Base-by-base conservation (phyloP, 2,888 invertebrate species). In the Coremacera marginata region DNA sequence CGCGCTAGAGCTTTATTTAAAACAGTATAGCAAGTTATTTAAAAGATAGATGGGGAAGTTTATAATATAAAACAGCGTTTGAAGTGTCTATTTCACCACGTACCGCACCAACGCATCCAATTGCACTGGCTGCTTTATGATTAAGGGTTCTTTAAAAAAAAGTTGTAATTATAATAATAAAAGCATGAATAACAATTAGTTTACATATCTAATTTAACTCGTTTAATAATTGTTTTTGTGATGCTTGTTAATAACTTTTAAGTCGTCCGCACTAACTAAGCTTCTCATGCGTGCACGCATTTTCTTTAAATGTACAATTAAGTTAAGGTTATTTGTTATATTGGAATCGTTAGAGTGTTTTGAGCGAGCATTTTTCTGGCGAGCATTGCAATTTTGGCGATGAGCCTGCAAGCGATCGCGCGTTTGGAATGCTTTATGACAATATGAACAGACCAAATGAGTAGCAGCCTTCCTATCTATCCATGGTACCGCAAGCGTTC, bases 361-460 rank as follows among this genome's bases (percentile, higher is more conserved):
- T 14, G 25, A 31, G 8, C 19, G 49, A 31, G 19, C 25, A 16
- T 63, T 71, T 62, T 22, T 57, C 22, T 22, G 19, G 16, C 25
- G 71, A n/a, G 11, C 16, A 7, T 71, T 75, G 37, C 80, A 81
- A 34, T 77, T 71, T 0, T 74, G 62, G 9, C 78, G 79, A 76
- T 82, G 82, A 4, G 19, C 52, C 5, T 83, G 79, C 27, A 73
- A 83, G 0, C 84, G 83, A 77, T 81, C 75, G 16, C 57, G 65
- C 0, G 81, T 82, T 37, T 81, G 83, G 57, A 84, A 87, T 1
- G 74, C 5, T 75, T 83, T 87, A 19, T 79, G 76, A 72, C 87
- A 87, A 70, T 79, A 75, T 34, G 80, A 62, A 31, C 87, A 87
- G 2, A 73, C 65, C 3, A 78, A 78, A 16, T 81, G 70, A 5